Conservation (phyloP, 2,113 vertebrate genomes). For the Platysternon megacephalum region DNA sequence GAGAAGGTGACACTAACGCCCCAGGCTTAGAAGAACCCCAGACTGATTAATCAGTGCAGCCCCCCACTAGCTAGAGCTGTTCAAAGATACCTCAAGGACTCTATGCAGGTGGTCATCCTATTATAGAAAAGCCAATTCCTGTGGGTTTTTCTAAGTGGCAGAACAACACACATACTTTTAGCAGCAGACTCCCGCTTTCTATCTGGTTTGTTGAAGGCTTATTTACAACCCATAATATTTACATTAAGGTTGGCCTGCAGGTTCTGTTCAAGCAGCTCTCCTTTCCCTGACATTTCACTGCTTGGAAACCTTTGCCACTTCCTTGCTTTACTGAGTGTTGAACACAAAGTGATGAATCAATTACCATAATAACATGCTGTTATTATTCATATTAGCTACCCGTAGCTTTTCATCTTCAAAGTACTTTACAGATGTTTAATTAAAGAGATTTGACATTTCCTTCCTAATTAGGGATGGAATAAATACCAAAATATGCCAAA, state of each 20-base stretch:
- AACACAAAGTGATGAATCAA: not conserved
- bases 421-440: not conserved
- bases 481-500: not conserved
- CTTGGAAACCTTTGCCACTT: not conserved
- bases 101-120: not conserved
- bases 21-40: too few species aligned
- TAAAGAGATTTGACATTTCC: constrained; percentile 16
- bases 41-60: not conserved
- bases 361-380: not conserved
- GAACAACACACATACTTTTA: not conserved
- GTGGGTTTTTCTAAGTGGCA: constrained; percentile 36
- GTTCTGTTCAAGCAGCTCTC: not conserved
- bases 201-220: too few species aligned
- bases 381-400: not conserved
- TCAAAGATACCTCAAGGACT: constrained; percentile 37
- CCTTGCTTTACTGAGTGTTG: not conserved
- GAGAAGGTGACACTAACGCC: not conserved
- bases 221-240: fast-evolving
- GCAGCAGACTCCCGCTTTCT: fast-evolving
- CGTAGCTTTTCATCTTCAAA: too few species aligned
- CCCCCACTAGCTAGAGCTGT: fast-evolving
- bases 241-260: fast-evolving
- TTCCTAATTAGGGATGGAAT: not conserved
- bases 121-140: not conserved
- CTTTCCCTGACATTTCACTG: not conserved